Percentiles rank a stretch among this genome's conserved stretches.
Conservation (phyloP, 2,113 vertebrate genomes). For the Melanerpes formicivorus region DNA sequence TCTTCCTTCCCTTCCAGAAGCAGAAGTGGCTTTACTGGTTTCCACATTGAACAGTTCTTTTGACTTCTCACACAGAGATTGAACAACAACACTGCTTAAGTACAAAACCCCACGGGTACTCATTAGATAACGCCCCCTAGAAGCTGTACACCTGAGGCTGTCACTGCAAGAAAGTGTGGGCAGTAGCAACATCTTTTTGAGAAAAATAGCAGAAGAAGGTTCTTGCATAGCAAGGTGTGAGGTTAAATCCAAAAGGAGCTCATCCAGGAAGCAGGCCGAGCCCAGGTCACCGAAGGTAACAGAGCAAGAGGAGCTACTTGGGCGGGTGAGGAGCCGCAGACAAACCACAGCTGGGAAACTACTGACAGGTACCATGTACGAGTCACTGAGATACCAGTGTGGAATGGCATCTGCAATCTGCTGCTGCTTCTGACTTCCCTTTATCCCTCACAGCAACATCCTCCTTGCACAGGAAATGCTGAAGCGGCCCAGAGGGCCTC, state of each 20-base stretch:
- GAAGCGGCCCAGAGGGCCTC: neutral
- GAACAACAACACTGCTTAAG: slow-evolving; percentile 65
- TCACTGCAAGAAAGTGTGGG: slow-evolving; percentile 69
- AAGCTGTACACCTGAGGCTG: slow-evolving; percentile 80
- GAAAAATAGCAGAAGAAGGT: slow-evolving; percentile 69
- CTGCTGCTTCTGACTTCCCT: neutral
- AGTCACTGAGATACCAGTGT: neutral
- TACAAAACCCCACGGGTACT: slow-evolving; percentile 64
- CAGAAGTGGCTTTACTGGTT: slow-evolving; percentile 63
- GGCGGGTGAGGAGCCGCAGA: slow-evolving; percentile 26
- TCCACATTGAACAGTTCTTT: slow-evolving; percentile 68
- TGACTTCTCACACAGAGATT: slow-evolving; percentile 63
- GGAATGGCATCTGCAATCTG: neutral
- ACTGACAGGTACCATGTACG: neutral
- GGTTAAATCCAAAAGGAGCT: slow-evolving; percentile 68
- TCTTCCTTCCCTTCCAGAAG: slow-evolving; percentile 64
- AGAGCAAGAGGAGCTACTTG: slow-evolving; percentile 74
- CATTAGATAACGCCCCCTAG: slow-evolving; percentile 66
- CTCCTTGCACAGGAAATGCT: neutral
- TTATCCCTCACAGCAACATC: neutral
- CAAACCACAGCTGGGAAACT: neutral
- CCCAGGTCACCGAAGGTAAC: slow-evolving; percentile 29
- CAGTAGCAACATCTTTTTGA: slow-evolving; percentile 61
- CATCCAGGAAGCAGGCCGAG: slow-evolving; percentile 47
- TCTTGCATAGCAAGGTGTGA: slow-evolving; percentile 82